phyloP scores from a whole-genome alignment of 1,140 invertebrate species.

The Drosophila simulans region DNA sequence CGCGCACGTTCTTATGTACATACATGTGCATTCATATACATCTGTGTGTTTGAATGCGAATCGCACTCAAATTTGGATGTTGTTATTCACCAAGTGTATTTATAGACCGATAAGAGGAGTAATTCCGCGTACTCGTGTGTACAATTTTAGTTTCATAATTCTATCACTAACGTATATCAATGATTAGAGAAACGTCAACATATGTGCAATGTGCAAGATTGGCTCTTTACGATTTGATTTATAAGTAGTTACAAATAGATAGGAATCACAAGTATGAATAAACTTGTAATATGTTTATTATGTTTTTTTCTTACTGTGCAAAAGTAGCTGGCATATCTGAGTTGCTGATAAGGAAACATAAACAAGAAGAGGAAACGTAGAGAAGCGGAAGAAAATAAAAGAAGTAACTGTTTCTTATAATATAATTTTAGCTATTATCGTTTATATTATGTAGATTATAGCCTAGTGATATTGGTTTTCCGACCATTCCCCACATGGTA shows the following conservation, averaged over 20 bases:
- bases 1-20: no score
- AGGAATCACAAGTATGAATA: no score
- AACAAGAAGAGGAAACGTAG: not conserved
- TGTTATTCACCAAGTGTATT: conserved; percentile 30
- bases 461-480: no score
- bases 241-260: no score
- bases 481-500: no score
- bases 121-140: not conserved
- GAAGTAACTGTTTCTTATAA: not conserved
- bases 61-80: conserved; percentile 26
- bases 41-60: not conserved
- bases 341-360: conserved; percentile 42
- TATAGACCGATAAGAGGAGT: conserved; percentile 26
- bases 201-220: not conserved
- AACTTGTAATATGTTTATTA: no score
- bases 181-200: not conserved
- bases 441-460: no score
- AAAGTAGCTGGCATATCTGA: conserved; percentile 3
- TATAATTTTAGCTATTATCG: no score
- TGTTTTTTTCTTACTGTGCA: conserved; percentile 2
- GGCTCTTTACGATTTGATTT: not conserved
- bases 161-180: not conserved
- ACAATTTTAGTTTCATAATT: not conserved
- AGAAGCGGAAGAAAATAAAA: not conserved
- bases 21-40: not conserved